Conservation (phyloP, 2,888 invertebrate species). For the Sturmia bella region DNA sequence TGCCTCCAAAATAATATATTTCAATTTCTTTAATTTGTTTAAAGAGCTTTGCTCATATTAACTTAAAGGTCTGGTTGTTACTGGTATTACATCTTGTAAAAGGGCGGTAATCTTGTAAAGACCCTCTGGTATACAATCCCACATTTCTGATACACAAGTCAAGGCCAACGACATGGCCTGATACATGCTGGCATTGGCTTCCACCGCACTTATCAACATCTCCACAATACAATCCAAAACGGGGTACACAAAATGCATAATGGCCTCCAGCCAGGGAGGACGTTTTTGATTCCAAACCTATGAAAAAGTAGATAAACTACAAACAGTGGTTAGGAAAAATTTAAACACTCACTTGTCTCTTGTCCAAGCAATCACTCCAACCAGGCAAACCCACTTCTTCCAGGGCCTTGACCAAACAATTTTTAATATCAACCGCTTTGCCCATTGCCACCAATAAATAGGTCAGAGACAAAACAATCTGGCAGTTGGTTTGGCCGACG, state of each 20-base stretch:
- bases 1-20: too few species aligned
- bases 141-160: constrained; percentile 86
- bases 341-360: constrained; percentile 84
- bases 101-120: constrained; percentile 84
- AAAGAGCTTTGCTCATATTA: constrained; percentile 5
- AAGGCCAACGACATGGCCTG: constrained; percentile 90
- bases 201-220: constrained; percentile 87
- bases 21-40: neutral
- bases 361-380: constrained; percentile 89
- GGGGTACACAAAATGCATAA: constrained; percentile 86
- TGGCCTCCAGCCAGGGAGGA: constrained; percentile 89
- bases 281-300: constrained; percentile 92
- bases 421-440: constrained; percentile 85
- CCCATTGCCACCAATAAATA: constrained; percentile 86
- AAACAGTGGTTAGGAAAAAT: neutral
- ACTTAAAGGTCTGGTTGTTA: constrained; percentile 86
- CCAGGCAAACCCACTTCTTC: constrained; percentile 83
- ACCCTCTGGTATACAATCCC: constrained; percentile 86
- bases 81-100: constrained; percentile 87
- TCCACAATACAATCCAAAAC: constrained; percentile 86
- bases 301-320: constrained; percentile 62
- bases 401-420: constrained; percentile 85
- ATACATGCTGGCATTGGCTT: constrained; percentile 90
- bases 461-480: constrained; percentile 85
- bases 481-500: constrained; percentile 83